A percentile compares a stretch with the other conserved stretches of the same genome.
These are phyloP conservation scores for Macroglossus sobrinus DNA, from an alignment of 2,113 vertebrate genomes.

Conservation along the genomic window DNA sequence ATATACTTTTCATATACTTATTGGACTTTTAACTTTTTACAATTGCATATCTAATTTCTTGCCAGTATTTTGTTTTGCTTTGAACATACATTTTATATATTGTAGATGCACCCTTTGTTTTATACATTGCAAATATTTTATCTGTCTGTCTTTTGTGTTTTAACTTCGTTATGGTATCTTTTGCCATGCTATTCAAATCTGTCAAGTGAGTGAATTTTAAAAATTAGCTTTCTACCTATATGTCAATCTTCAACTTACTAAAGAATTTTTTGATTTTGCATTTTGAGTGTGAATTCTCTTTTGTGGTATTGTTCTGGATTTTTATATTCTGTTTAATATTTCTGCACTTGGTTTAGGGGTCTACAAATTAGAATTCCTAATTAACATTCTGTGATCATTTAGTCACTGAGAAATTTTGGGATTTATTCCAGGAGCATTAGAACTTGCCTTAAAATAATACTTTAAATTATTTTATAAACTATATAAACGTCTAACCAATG, in stretches of 20 bases:
- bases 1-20: background rate
- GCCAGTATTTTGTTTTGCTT: background rate
- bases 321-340: background rate
- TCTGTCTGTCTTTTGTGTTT: background rate
- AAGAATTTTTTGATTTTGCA: background rate
- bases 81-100: background rate
- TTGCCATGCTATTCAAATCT: background rate
- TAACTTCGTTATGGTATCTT: background rate
- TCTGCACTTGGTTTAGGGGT: slow-evolving; percentile 17
- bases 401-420: background rate
- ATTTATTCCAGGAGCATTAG: background rate
- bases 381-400: background rate
- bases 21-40: background rate
- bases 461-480: too few species aligned
- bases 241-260: background rate
- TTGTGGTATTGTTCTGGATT: background rate
- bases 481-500: too few species aligned
- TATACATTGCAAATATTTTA: background rate
- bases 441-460: background rate
- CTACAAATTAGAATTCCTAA: background rate
- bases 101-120: background rate
- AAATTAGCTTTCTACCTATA: background rate
- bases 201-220: background rate
- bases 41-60: background rate
- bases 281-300: background rate